A percentile compares a stretch with the other conserved stretches of the same genome.
Conservation (phyloP, 1,140 invertebrate species). For the Potamilus streckersoni region DNA sequence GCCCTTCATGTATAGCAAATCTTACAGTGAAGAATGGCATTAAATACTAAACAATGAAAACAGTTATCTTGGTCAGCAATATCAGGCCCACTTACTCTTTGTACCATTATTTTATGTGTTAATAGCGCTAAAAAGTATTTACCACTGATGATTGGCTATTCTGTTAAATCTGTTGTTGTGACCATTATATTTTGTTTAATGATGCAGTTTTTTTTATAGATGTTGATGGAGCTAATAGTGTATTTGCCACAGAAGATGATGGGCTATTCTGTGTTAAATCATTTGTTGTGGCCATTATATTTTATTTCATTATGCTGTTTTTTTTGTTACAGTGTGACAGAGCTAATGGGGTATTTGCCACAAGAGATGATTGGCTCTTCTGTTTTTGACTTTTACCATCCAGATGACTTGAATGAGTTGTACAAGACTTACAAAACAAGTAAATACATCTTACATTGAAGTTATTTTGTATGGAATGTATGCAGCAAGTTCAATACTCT, state of each 20-base stretch:
- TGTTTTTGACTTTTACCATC: slow-evolving; percentile 89
- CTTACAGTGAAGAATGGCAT: too few relatives aligned
- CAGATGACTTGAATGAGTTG: slow-evolving; percentile 82
- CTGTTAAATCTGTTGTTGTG: slow-evolving; percentile 68
- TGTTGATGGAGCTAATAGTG: slow-evolving; percentile 84
- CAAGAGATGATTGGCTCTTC: slow-evolving; percentile 87
- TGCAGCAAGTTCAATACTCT: too few relatives aligned
- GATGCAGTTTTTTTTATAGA: slow-evolving; percentile 51
- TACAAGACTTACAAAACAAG: slow-evolving; percentile 87
- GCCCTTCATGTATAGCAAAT: too few relatives aligned
- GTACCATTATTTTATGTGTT: slow-evolving; percentile 18
- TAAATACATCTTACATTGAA: slow-evolving; percentile 54
- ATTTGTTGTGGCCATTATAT: too few relatives aligned
- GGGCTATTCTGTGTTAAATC: slow-evolving; percentile 79
- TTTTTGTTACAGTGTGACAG: slow-evolving; percentile 74
- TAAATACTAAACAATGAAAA: too few relatives aligned
- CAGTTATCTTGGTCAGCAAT: too few relatives aligned
- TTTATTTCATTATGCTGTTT: not conserved
- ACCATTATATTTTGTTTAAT: too few relatives aligned
- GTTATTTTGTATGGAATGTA: too few relatives aligned
- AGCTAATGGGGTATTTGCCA: slow-evolving; percentile 87
- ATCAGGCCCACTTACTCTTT: too few relatives aligned
- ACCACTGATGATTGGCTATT: slow-evolving; percentile 85
- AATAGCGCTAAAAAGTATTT: slow-evolving; percentile 82
- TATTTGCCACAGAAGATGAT: slow-evolving; percentile 90